A percentile compares a stretch with the other conserved stretches of the same genome.
Conservation (phyloP, 1,140 invertebrate genomes). For the Solenopsis invicta region DNA sequence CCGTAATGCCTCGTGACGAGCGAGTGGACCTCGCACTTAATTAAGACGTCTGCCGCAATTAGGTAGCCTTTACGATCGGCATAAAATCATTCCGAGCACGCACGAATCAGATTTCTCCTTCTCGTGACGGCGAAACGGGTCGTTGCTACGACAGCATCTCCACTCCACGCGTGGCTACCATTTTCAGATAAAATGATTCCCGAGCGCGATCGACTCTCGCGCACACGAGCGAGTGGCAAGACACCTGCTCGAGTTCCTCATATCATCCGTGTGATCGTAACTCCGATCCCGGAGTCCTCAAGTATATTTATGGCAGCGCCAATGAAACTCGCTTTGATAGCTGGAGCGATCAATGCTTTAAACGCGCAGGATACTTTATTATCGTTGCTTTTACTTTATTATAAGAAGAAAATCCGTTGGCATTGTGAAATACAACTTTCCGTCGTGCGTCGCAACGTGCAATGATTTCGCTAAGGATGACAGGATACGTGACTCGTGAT, state of each 20-base stretch:
- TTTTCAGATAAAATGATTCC: conserved; percentile 27
- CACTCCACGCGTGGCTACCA: conserved; percentile 4
- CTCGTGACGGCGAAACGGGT: not conserved
- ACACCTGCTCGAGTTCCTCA: not conserved
- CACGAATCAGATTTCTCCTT: conserved; percentile 63
- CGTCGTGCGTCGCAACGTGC: not conserved
- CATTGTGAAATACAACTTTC: not conserved
- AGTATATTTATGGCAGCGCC: conserved; percentile 7
- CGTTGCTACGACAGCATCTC: not conserved
- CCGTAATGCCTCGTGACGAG: conserved; percentile 34
- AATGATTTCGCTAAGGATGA: not conserved
- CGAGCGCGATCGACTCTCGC: not conserved
- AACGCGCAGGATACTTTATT: not conserved
- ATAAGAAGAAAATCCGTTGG: not conserved
- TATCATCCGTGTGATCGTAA: not conserved
- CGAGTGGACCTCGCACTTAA: conserved; percentile 65
- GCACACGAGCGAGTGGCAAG: not conserved
- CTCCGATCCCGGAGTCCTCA: not conserved
- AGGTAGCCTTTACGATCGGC: conserved; percentile 66
- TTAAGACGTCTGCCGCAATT: conserved; percentile 78
- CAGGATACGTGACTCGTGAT: not conserved
- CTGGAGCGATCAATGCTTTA: not conserved
- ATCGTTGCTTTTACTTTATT: conserved; percentile 23
- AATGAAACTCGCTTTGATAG: conserved; percentile 32
- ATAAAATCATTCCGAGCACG: conserved; percentile 77